These are phyloP conservation scores for Martes martes DNA, from an alignment of 2,113 vertebrate genomes.

Conservation along the genomic window DNA sequence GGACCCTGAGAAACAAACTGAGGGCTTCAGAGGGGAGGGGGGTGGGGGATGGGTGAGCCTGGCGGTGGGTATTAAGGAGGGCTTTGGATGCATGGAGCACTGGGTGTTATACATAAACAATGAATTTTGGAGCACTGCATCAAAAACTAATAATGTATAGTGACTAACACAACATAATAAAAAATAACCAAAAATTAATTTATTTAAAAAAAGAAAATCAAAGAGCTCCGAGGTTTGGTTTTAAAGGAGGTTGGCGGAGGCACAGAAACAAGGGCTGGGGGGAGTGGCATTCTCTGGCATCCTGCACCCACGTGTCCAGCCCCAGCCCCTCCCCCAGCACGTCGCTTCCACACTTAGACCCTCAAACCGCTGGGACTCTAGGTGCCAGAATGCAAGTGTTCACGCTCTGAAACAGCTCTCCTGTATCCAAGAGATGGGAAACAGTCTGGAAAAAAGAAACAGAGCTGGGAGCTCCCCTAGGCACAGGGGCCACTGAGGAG, in stretches of 20 bases:
- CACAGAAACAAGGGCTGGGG: fast-evolving
- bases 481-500: fast-evolving
- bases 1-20: too few relatives aligned
- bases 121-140: too few relatives aligned
- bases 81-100: too few relatives aligned
- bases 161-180: too few relatives aligned
- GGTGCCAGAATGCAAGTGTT: not conserved
- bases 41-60: too few relatives aligned
- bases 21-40: too few relatives aligned
- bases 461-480: not conserved
- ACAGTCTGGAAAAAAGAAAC: not conserved
- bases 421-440: not conserved
- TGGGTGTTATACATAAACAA: too few relatives aligned
- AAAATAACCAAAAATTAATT: too few relatives aligned
- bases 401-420: not conserved
- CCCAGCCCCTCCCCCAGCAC: not conserved
- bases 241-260: not conserved
- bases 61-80: too few relatives aligned
- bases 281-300: fast-evolving
- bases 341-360: not conserved
- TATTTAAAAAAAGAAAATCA: too few relatives aligned
- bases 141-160: too few relatives aligned
- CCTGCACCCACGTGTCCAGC: fast-evolving
- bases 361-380: fast-evolving
- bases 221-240: not conserved